Evolutionary conservation across 2,888 invertebrate genomes (phyloP), one percentile per base, ranked within the genome.

Genomic region (Phorcus lineatus): DNA sequence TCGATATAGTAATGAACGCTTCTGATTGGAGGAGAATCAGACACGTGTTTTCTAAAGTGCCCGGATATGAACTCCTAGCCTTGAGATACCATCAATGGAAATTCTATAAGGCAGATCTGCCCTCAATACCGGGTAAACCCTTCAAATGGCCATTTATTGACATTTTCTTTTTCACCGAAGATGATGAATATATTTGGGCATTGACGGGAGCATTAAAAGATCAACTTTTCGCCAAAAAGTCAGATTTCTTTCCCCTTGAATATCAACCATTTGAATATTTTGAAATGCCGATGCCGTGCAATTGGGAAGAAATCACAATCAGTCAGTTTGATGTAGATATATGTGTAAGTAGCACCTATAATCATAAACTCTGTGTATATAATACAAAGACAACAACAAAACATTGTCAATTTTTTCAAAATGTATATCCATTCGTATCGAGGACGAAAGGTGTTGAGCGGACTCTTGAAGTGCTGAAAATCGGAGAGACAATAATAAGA

Each of bases 141-240:
- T 88, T 85, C 76, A 86, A 84, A 62, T 90, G 87, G 87, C 90
- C 90, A 24, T 86, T 86, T 78, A 81, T 90, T 9, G 90, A 90
- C 80, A 83, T 90, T 40, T 89, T 88, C 81, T 89, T 90, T 81
- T 88, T 86, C 80, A 80, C 57, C 11, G 86, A 86, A 53, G 88
- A 89, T 79, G 83, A 80, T 11, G 86, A 85, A n/a, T 87, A 88
- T 74, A 62, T 90, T 9, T 86, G 84, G 84, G 83, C 82, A n/a
- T 76, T 80, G 77, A 85, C 84, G 1, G 80, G 80, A 80, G 84
- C 82, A 3, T 55, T 79, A 1, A 85, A 83, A 80, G 31, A 52
- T 36, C 77, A 80, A 70, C 70, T 85, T 17, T 47, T 79, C 13
- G 74, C 78, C 28, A 70, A 78, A 55, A 79, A 57, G 22, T 47